Evolutionary conservation across 1,140 invertebrate species (phyloP).

Genomic region (Tetramorium parvispinum): DNA sequence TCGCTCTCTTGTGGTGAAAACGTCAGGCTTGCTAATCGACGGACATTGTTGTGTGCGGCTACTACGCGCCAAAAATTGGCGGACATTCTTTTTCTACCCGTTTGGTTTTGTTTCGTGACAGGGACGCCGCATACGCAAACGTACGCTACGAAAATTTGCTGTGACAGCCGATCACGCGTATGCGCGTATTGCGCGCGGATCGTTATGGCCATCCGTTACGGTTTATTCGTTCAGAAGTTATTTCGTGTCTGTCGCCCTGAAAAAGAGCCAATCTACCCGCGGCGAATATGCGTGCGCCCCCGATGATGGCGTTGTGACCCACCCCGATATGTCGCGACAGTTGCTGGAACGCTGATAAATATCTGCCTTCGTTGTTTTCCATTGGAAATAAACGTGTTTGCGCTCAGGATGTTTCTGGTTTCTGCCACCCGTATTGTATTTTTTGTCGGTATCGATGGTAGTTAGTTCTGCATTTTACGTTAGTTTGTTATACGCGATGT

Average conservation of each 20-base stretch:
- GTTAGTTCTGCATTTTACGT: slow-evolving; percentile 23
- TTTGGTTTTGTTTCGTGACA: slow-evolving; percentile 33
- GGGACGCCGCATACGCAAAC: background rate
- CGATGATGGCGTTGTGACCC: slow-evolving; percentile 47
- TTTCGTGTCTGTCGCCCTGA: slow-evolving; percentile 61
- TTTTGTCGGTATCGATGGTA: background rate
- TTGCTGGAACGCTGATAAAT: slow-evolving; percentile 52
- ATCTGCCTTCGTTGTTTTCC: slow-evolving; percentile 52
- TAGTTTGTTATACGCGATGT: background rate
- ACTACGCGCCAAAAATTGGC: slow-evolving; percentile 7
- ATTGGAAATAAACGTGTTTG: slow-evolving; percentile 31
- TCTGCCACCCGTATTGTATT: background rate
- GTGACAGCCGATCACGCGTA: slow-evolving; percentile 56
- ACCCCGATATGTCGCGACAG: slow-evolving; percentile 49
- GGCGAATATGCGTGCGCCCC: slow-evolving; percentile 47
- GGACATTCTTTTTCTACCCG: background rate
- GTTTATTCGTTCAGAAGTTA: slow-evolving; percentile 65
- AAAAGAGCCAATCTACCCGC: slow-evolving; percentile 61
- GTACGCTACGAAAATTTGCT: slow-evolving; percentile 44
- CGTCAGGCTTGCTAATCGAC: slow-evolving; percentile 16
- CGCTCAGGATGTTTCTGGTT: slow-evolving; percentile 18
- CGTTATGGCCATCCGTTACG: slow-evolving; percentile 62
- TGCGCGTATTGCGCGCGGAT: slow-evolving; percentile 36
- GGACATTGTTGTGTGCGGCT: background rate
- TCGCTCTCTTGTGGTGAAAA: background rate